These are phyloP conservation scores for Centrocercus urophasianus DNA, from an alignment of 2,113 vertebrate genomes.

Conservation along the genomic window DNA sequence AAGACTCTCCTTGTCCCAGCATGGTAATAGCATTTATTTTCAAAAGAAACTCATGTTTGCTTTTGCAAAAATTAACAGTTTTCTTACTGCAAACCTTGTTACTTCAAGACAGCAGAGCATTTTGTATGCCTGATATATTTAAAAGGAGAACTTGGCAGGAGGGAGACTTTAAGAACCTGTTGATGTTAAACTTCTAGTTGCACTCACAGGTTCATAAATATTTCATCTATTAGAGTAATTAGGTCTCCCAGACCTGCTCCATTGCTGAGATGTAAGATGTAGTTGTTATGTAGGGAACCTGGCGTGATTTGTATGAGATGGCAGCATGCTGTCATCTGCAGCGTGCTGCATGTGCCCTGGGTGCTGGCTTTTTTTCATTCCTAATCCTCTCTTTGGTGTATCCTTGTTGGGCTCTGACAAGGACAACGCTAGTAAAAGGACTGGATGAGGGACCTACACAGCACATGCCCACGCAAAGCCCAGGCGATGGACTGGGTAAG, in stretches of 20 bases:
- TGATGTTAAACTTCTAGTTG: not conserved
- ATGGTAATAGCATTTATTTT: not conserved
- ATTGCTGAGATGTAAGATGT: not conserved
- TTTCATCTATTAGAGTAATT: not conserved
- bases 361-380: not conserved
- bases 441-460: not conserved
- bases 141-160: not conserved
- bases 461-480: not conserved
- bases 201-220: not conserved
- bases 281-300: not conserved
- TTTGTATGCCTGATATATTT: not conserved
- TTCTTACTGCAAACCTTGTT: not conserved
- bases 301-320: not conserved
- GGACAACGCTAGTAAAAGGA: not conserved
- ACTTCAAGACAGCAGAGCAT: not conserved
- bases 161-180: not conserved
- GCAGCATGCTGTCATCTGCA: not conserved
- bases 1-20: not conserved
- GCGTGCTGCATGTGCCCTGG: not conserved
- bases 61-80: not conserved
- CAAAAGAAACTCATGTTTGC: not conserved
- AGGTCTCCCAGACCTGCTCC: not conserved
- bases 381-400: not conserved
- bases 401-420: not conserved
- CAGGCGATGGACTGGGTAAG: not conserved